Percentiles rank a stretch among this genome's conserved stretches.
Conservation (phyloP, 2,888 invertebrate genomes). For the Platerodrilus igneus region DNA sequence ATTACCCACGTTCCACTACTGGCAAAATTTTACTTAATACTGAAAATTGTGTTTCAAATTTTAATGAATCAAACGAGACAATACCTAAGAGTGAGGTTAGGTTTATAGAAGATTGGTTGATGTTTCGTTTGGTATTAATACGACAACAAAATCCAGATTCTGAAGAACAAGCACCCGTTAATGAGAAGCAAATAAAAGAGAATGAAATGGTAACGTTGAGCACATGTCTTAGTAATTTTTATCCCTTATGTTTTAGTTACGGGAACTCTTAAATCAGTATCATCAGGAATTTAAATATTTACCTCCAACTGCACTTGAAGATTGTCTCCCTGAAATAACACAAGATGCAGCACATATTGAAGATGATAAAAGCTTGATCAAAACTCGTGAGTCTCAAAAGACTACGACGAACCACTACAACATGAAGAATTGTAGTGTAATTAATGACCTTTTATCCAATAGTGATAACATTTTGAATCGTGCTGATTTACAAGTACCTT, state of each 20-base stretch:
- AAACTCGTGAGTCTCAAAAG: too few relatives aligned
- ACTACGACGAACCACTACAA: too few relatives aligned
- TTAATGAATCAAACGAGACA: slow-evolving; percentile 35
- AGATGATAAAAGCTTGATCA: slow-evolving; percentile 39
- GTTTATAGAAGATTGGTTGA: slow-evolving; percentile 70
- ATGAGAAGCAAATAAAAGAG: slow-evolving; percentile 69
- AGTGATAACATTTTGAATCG: too few relatives aligned
- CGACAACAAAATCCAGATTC: slow-evolving; percentile 89
- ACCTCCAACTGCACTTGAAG: slow-evolving; percentile 23
- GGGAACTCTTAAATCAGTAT: too few relatives aligned
- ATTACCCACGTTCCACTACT: too few relatives aligned
- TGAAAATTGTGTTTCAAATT: slow-evolving; percentile 37
- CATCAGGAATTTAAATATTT: too few relatives aligned
- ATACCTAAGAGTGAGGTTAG: slow-evolving; percentile 58
- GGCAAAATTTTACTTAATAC: too few relatives aligned
- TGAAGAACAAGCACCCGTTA: slow-evolving; percentile 70
- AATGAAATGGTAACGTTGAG: slow-evolving; percentile 74
- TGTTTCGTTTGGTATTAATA: slow-evolving; percentile 81
- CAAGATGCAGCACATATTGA: slow-evolving; percentile 40
- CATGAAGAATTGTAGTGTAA: too few relatives aligned
- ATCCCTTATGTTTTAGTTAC: too few relatives aligned
- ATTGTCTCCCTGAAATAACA: slow-evolving; percentile 48
- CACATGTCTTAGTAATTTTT: too few relatives aligned
- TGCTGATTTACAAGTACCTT: too few relatives aligned
- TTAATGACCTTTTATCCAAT: too few relatives aligned